phyloP scores from a whole-genome alignment of 2,797 vertebrate species.

The Telmatherina bonti region DNA sequence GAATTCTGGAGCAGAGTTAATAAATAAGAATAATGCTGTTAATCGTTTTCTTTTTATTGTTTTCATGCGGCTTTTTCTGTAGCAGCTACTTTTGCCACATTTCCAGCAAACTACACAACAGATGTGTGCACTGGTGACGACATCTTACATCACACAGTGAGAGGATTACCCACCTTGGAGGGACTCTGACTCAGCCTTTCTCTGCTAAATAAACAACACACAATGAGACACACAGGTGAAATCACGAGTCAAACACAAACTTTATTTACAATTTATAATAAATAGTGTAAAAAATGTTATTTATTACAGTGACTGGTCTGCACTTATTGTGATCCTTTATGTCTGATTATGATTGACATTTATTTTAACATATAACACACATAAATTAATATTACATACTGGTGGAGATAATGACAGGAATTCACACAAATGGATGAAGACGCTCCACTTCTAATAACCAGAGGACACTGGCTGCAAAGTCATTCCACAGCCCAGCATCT shows the following conservation, averaged over 20 bases:
- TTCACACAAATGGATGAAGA: conserved; percentile 7
- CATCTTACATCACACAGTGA: not conserved
- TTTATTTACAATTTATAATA: conserved; percentile 5
- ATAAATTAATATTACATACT: not conserved
- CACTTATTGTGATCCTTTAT: not conserved
- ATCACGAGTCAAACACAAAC: conserved; percentile 21
- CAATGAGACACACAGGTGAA: not conserved
- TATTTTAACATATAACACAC: conserved; percentile 3
- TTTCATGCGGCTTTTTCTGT: no score
- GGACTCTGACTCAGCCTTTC: not conserved
- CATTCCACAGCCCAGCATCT: not conserved
- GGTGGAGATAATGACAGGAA: conserved; percentile 3
- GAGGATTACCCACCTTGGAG: not conserved
- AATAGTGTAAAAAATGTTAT: not conserved
- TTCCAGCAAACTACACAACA: not conserved
- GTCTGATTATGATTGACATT: conserved; percentile 15
- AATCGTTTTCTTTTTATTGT: no score
- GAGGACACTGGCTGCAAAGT: conserved; percentile 20
- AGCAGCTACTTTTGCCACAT: not conserved
- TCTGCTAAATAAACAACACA: conserved; percentile 5
- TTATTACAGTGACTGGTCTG: not conserved
- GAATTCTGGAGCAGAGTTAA: no score
- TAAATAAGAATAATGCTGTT: no score
- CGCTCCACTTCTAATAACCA: conserved; percentile 12
- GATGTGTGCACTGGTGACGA: not conserved